Conservation (phyloP, 2,888 invertebrate genomes). For the Belgica antarctica region DNA sequence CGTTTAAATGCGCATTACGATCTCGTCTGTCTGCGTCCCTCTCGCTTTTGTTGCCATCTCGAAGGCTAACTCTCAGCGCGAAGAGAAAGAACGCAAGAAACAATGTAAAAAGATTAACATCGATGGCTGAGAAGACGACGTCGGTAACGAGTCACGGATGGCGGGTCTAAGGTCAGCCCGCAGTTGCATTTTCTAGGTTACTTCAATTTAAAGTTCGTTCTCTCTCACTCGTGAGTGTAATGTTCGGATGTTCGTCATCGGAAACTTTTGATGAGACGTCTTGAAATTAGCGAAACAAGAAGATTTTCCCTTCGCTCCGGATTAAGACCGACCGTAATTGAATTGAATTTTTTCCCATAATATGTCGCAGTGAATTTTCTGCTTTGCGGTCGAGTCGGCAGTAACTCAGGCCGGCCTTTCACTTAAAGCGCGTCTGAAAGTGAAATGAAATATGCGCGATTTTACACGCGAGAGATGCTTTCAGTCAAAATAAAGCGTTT, state of each 20-base stretch:
- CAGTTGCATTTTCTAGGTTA: not conserved
- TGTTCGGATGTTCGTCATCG: not conserved
- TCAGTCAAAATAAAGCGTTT: slow-evolving; percentile 12
- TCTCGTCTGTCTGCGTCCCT: not conserved
- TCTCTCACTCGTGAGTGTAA: not conserved
- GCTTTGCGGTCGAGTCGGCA: not conserved
- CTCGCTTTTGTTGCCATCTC: no score
- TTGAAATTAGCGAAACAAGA: no score
- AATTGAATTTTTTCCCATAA: no score
- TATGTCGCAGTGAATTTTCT: not conserved
- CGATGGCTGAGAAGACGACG: no score
- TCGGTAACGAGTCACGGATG: not conserved
- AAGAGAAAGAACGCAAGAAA: not conserved
- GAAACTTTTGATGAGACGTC: not conserved
- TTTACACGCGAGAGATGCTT: not conserved
- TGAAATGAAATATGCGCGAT: not conserved
- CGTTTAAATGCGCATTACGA: not conserved
- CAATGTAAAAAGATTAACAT: not conserved
- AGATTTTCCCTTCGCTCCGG: not conserved
- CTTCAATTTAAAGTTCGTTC: not conserved
- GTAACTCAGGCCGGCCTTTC: not conserved
- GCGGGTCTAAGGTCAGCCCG: not conserved
- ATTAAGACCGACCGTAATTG: no score
- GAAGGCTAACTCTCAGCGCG: not conserved
- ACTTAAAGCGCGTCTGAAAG: not conserved